Evolutionary conservation across 2,888 invertebrate genomes (phyloP), one percentile per base, ranked within the genome.

Genomic region (Dicranocentrus wangi): DNA sequence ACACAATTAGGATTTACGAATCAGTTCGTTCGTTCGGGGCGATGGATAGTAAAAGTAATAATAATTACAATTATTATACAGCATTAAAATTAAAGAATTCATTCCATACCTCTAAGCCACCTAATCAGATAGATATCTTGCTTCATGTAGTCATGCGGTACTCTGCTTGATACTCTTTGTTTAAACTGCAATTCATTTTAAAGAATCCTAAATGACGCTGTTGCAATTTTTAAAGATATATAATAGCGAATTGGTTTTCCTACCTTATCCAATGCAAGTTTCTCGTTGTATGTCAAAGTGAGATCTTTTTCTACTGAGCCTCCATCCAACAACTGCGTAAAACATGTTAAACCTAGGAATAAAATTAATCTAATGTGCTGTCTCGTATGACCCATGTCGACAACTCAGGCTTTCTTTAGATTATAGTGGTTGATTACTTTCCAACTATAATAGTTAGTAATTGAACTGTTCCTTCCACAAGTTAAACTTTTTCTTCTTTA

Each of bases 101-200:
- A 39, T 13, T 8, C 13, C 28, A 21, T 69, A 78, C 78, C 78
- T 65, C 78, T 39, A 3, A 78, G 70, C 65, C 70, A 78, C 1
- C 65, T 17, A 8, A 78, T 65, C 27, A 78, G 23, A 23, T 65
- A 78, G 2, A 78, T 42, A 15, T 78, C 78, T 3, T 63, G 55
- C 19, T 71, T 78, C 78, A 78, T 78, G 19, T 78, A 78, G 8
- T 63, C 71, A 21, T 65, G 70, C 1, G 78, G 78, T 2, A 78
- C 10, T 17, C 23, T 63, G 21, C 15, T 17, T 0, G 2, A 19
- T 0, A 71, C 42, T 27, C 71, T 32, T 25, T 42, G 32, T 51
- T 55, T 70, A 15, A 78, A 78, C 78, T 78, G 32, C 10, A 32
- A 32, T 32, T 32, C 32, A 32, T 32, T n/a, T n/a, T n/a, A n/a